Percentiles rank a stretch among this genome's conserved stretches.
Evolutionary conservation across 2,113 vertebrate genomes (phyloP).

Genomic region (Microcebus jonahi): DNA sequence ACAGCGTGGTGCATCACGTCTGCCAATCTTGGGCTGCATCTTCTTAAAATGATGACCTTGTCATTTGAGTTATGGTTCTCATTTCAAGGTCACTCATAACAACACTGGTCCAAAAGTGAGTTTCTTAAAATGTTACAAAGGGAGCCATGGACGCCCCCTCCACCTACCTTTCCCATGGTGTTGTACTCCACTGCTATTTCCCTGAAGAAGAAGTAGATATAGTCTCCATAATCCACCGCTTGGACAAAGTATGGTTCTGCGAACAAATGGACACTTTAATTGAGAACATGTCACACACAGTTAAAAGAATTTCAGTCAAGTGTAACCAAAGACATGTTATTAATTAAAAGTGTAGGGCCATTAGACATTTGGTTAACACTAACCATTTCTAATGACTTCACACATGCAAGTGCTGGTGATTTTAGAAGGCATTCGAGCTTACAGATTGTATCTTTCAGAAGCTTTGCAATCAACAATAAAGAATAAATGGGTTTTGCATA

Average conservation of each 20-base stretch:
- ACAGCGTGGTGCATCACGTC: slow-evolving; percentile 52
- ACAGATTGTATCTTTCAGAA: slow-evolving; percentile 76
- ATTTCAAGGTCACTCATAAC: slow-evolving; percentile 81
- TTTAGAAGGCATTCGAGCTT: slow-evolving; percentile 68
- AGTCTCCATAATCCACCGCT: slow-evolving; percentile 95
- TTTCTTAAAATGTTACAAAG: slow-evolving; percentile 46
- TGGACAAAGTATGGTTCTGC: slow-evolving; percentile 98
- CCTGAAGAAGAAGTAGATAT: slow-evolving; percentile 99
- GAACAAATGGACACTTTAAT: slow-evolving; percentile 61
- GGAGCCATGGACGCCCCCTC: not conserved
- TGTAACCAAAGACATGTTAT: slow-evolving; percentile 36
- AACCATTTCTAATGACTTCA: slow-evolving; percentile 75
- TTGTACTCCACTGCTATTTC: slow-evolving; percentile 99
- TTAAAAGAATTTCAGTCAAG: slow-evolving; percentile 52
- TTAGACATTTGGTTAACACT: slow-evolving; percentile 66
- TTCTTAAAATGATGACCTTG: slow-evolving; percentile 79
- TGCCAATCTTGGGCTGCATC: slow-evolving; percentile 65
- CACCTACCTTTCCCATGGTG: slow-evolving; percentile 98
- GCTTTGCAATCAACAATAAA: slow-evolving; percentile 65
- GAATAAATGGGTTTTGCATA: slow-evolving; percentile 73
- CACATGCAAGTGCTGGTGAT: slow-evolving; percentile 62
- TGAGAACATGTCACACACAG: slow-evolving; percentile 27
- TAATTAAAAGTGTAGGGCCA: slow-evolving; percentile 45
- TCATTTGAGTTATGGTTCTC: slow-evolving; percentile 79
- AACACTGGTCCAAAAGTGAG: slow-evolving; percentile 15